A percentile compares a stretch with the other conserved stretches of the same genome.
Conservation (phyloP, 2,797 vertebrate genomes). For the Melanogrammus aeglefinus region DNA sequence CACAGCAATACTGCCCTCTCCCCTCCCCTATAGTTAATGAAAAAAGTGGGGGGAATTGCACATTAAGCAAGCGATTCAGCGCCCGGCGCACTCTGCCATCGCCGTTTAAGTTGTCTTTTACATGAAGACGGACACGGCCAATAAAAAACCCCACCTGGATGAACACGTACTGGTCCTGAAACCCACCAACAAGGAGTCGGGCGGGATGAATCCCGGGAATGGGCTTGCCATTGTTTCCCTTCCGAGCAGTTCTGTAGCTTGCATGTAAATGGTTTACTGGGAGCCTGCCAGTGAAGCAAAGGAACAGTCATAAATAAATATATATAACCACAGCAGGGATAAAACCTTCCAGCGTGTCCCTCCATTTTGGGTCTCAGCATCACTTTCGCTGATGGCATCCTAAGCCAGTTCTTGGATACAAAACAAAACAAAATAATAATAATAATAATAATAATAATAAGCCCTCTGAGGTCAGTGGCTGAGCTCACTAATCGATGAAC, state of each 20-base stretch:
- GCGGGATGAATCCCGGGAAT: conserved; percentile 91
- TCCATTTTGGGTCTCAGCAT: conserved; percentile 4
- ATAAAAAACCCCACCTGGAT: conserved; percentile 87
- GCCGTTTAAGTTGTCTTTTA: conserved; percentile 71
- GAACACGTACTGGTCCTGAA: conserved; percentile 95
- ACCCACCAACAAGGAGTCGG: conserved; percentile 90
- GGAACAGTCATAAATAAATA: background rate
- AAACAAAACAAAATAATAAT: conserved; percentile 14
- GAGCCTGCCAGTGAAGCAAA: conserved; percentile 76
- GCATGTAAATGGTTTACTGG: conserved; percentile 92
- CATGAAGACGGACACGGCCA: conserved; percentile 66
- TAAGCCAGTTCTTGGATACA: conserved; percentile 41
- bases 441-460: background rate
- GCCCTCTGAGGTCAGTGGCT: conserved; percentile 18
- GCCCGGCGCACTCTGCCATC: conserved; percentile 49
- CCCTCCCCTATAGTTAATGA: conserved; percentile 59
- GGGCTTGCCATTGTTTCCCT: conserved; percentile 83
- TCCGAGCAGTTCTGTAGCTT: conserved; percentile 94
- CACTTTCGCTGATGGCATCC: conserved; percentile 27
- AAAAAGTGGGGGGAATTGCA: conserved; percentile 56
- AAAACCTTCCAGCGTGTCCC: conserved; percentile 37
- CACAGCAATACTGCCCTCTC: conserved; percentile 13
- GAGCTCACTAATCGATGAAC: conserved; percentile 53
- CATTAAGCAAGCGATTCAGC: conserved; percentile 57
- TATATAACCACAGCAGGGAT: conserved; percentile 36